Percentiles rank a stretch among this genome's conserved stretches.
Conservation (phyloP, 2,797 vertebrate genomes). For the Gambelia wislizenii region DNA sequence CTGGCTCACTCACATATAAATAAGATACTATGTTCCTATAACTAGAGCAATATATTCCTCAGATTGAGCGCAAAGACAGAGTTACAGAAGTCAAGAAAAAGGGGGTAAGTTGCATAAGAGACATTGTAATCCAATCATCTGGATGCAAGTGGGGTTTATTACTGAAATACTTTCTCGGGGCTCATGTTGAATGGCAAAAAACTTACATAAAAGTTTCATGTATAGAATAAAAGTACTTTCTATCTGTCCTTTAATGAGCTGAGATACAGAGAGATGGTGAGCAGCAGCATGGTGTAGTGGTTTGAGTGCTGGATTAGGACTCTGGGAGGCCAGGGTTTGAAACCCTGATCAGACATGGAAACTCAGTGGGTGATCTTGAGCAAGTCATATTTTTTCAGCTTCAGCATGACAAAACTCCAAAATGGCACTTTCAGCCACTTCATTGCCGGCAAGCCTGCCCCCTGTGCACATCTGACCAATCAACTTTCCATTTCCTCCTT, state of each 20-base stretch:
- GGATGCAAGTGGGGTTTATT: background rate
- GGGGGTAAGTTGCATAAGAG: background rate
- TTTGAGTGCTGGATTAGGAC: no score
- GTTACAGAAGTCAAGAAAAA: background rate
- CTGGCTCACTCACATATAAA: slow-evolving; percentile 27
- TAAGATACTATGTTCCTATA: slow-evolving; percentile 19
- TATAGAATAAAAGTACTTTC: background rate
- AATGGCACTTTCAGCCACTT: no score
- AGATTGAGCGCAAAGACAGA: slow-evolving; percentile 14
- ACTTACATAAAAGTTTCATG: background rate
- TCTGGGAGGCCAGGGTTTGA: no score
- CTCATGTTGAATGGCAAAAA: background rate
- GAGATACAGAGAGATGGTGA: background rate
- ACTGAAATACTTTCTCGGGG: background rate
- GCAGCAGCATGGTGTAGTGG: no score
- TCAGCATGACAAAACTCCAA: no score
- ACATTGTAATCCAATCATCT: background rate
- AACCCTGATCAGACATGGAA: no score
- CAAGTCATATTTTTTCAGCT: no score
- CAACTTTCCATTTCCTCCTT: no score
- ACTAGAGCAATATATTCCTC: slow-evolving; percentile 27
- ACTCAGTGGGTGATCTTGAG: no score
- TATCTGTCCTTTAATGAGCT: background rate
- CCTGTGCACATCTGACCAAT: no score
- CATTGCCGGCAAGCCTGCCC: no score